phyloP scores from a whole-genome alignment of 2,797 vertebrate genomes.

The Phalanger gymnotis region DNA sequence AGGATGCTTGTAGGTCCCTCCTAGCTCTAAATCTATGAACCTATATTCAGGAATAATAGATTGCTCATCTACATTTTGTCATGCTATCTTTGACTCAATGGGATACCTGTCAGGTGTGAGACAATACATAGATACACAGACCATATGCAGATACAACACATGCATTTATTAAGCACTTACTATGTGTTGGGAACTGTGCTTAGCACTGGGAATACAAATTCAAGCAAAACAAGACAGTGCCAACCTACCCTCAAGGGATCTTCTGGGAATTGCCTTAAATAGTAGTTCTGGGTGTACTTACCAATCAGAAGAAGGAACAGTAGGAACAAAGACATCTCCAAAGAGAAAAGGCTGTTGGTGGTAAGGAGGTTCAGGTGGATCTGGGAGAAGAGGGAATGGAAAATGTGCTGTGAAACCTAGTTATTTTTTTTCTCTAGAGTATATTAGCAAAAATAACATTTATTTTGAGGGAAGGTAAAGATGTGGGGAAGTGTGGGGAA shows the following conservation, averaged over 20 bases:
- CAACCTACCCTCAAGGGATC: neutral
- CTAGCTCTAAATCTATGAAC: neutral
- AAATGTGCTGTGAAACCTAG: neutral
- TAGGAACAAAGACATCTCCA: neutral
- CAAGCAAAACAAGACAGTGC: neutral
- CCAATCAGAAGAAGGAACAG: neutral
- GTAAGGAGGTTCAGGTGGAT: neutral
- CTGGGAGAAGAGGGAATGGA: neutral
- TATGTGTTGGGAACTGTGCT: neutral
- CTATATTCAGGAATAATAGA: slow-evolving; percentile 46
- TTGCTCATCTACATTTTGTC: neutral
- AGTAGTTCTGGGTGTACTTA: neutral
- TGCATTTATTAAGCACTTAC: neutral
- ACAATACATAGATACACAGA: neutral
- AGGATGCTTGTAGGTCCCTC: neutral
- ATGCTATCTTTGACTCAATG: slow-evolving; percentile 21
- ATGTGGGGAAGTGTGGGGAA: neutral
- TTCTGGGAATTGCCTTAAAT: neutral
- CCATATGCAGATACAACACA: no score
- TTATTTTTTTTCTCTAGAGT: slow-evolving; percentile 6
- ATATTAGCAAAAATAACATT: slow-evolving; percentile 41
- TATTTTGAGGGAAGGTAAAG: slow-evolving; percentile 46
- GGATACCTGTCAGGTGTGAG: neutral
- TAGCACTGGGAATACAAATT: neutral
- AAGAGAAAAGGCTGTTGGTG: neutral